Evolutionary conservation across 2,888 invertebrate species (phyloP).

Genomic region (Pegoplata infirma): DNA sequence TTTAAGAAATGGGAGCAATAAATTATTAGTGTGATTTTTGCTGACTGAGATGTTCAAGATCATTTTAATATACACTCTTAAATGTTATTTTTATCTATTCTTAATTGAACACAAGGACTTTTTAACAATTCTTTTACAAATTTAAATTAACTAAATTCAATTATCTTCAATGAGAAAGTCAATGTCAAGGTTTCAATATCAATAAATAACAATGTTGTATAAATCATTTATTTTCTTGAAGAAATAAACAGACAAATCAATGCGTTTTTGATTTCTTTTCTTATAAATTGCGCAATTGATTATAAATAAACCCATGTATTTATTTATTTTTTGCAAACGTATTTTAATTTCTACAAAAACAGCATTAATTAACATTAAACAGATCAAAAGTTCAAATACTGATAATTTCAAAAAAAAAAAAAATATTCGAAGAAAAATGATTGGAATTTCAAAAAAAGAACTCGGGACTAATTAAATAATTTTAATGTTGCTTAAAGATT

Average conservation of each 20-base stretch:
- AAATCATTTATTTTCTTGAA: background rate
- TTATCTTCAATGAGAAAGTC: conserved; percentile 24
- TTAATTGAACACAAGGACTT: too few relatives aligned
- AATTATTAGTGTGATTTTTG: too few relatives aligned
- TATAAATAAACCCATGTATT: conserved; percentile 39
- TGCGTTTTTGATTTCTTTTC: conserved; percentile 31
- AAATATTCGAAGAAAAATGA: background rate
- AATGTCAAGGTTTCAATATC: conserved; percentile 53
- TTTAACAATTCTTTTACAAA: too few relatives aligned
- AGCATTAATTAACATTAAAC: conserved; percentile 28
- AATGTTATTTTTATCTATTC: too few relatives aligned
- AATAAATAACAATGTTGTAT: conserved; percentile 24
- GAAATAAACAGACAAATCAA: background rate
- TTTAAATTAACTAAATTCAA: too few relatives aligned
- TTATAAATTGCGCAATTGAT: conserved; percentile 57
- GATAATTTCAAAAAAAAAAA: conserved; percentile 36
- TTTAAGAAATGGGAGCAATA: too few relatives aligned
- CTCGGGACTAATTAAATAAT: background rate
- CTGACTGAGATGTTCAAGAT: too few relatives aligned
- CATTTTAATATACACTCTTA: too few relatives aligned
- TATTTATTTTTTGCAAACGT: background rate
- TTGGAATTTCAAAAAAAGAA: background rate
- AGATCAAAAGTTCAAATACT: conserved; percentile 57
- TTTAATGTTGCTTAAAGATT: background rate
- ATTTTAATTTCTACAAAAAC: conserved; percentile 1